Conservation (phyloP, 2,113 vertebrate species). For the Eptesicus fuscus region DNA sequence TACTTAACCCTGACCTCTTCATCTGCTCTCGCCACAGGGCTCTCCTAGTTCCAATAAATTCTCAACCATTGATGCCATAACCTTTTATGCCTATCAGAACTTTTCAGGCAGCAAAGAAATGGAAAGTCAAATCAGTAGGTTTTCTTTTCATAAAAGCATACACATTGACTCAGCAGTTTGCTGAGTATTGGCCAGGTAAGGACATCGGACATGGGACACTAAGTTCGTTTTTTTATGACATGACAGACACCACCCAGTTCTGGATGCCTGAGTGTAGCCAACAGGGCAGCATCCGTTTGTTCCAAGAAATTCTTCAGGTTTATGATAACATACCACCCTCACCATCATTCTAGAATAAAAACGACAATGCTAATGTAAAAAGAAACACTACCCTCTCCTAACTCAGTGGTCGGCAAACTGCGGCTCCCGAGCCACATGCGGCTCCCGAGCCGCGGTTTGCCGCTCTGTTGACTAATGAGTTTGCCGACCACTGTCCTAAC, state of each 20-base stretch:
- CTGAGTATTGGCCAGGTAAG: neutral
- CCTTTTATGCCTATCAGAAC: neutral
- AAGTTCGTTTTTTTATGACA: neutral
- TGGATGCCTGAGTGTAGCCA: neutral
- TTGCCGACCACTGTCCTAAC: neutral
- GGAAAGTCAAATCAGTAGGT: neutral
- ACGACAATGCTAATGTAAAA: neutral
- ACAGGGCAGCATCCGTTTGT: neutral
- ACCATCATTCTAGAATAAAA: neutral
- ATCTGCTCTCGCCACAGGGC: neutral
- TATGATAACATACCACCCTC: neutral
- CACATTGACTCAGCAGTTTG: neutral
- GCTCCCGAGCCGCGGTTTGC: no score
- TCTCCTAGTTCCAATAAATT: neutral
- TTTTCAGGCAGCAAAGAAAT: constrained; percentile 25
- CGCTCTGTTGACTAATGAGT: no score
- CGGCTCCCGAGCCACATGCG: no score
- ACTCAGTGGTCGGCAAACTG: neutral
- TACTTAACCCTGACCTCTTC: neutral
- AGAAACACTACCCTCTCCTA: no score
- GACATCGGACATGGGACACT: neutral
- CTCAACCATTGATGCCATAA: neutral
- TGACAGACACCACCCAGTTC: neutral
- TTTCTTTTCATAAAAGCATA: neutral
- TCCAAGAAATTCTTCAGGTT: neutral